Percentiles rank a stretch among this genome's conserved stretches.
Conservation (phyloP, 2,888 invertebrate genomes). For the Dicycla oo region DNA sequence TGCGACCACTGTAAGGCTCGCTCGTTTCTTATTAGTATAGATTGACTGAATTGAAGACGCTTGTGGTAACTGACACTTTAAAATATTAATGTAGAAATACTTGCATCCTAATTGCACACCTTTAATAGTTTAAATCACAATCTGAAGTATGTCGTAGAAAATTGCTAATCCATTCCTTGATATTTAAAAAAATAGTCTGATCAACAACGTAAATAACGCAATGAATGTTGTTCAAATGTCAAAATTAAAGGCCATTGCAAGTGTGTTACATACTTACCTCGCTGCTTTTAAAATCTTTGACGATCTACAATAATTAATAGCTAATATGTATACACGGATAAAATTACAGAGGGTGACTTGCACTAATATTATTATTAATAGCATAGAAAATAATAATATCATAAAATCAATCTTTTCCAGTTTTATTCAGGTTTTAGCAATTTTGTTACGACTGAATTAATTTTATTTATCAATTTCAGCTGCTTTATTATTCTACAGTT, state of each 20-base stretch:
- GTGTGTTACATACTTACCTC: neutral
- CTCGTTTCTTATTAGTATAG: no score
- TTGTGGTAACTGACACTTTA: neutral
- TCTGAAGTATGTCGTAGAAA: neutral
- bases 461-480: slow-evolving; percentile 66
- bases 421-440: neutral
- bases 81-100: neutral
- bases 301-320: neutral
- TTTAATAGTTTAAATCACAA: neutral
- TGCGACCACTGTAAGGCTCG: no score
- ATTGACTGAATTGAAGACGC: neutral
- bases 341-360: no score
- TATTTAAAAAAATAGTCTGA: neutral
- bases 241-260: neutral
- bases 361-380: no score
- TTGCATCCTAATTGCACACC: neutral
- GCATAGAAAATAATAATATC: neutral
- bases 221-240: neutral
- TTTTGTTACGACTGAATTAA: no score
- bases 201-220: neutral
- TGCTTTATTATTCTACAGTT: slow-evolving; percentile 71
- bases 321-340: no score
- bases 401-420: neutral
- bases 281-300: neutral
- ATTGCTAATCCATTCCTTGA: neutral